Conservation (phyloP, 2,888 invertebrate genomes). For the Ypsolopha scabrella region DNA sequence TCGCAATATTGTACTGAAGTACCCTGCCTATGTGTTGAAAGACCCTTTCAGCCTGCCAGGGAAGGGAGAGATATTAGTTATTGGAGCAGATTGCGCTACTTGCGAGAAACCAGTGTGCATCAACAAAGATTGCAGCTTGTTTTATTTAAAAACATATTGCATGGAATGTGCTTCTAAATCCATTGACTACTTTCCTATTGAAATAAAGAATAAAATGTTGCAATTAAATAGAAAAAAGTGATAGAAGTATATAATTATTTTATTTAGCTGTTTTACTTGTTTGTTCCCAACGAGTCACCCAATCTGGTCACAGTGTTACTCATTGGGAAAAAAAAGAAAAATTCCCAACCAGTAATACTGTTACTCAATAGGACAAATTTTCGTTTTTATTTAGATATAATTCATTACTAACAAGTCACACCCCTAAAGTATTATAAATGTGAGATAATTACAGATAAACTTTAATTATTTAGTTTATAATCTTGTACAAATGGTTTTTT, state of each 20-base stretch:
- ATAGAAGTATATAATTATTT: conserved; percentile 5
- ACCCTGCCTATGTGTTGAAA: conserved; percentile 83
- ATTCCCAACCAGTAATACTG: no score
- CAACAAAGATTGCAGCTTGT: conserved; percentile 81
- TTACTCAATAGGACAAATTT: no score
- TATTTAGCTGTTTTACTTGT: background rate
- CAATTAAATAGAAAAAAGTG: conserved; percentile 31
- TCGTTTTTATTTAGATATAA: no score
- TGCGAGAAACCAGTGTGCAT: conserved; percentile 81
- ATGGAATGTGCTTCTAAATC: conserved; percentile 73
- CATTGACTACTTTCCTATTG: conserved; percentile 74
- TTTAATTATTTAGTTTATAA: no score
- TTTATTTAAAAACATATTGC: conserved; percentile 82
- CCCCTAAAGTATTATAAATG: no score
- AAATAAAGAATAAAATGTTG: conserved; percentile 75
- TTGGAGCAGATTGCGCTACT: conserved; percentile 80
- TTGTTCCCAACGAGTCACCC: no score
- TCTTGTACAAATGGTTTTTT: no score
- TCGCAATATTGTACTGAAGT: conserved; percentile 74
- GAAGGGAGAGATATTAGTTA: conserved; percentile 79
- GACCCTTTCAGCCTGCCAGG: conserved; percentile 86
- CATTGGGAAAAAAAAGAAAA: no score
- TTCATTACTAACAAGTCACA: no score
- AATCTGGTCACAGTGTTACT: no score
- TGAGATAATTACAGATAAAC: no score